Conservation (phyloP, 2,888 invertebrate species). For the Troides helena region DNA sequence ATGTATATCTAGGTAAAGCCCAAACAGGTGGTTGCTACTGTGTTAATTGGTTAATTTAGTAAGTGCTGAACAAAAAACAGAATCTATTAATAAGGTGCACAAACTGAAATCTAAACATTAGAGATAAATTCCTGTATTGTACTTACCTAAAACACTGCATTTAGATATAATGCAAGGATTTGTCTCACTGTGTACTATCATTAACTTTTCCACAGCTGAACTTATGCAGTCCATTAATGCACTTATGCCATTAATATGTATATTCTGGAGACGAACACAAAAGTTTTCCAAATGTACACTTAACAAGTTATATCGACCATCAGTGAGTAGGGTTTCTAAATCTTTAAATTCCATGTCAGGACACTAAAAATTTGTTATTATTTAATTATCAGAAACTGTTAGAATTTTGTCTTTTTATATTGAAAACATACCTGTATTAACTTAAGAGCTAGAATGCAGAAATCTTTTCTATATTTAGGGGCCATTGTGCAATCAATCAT, state of each 20-base stretch:
- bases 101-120: too few species aligned
- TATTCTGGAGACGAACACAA: slow-evolving; percentile 78
- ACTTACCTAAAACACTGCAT: slow-evolving; percentile 84
- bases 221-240: slow-evolving; percentile 83
- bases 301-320: slow-evolving; percentile 80
- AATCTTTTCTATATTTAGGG: slow-evolving; percentile 85
- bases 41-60: too few species aligned
- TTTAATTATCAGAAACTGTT: background rate
- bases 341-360: slow-evolving; percentile 88
- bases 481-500: slow-evolving; percentile 74
- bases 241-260: slow-evolving; percentile 83
- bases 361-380: slow-evolving; percentile 68
- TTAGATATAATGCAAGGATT: slow-evolving; percentile 79
- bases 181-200: slow-evolving; percentile 75
- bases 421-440: slow-evolving; percentile 83
- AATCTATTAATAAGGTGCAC: too few species aligned
- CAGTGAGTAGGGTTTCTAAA: slow-evolving; percentile 82
- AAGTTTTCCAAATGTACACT: slow-evolving; percentile 81
- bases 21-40: too few species aligned
- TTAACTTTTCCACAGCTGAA: slow-evolving; percentile 80
- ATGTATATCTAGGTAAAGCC: too few species aligned
- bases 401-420: background rate
- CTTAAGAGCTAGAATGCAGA: slow-evolving; percentile 89
- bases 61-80: too few species aligned
- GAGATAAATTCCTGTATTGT: slow-evolving; percentile 47